Base-by-base conservation (phyloP, 1,140 invertebrate genomes). In the Musca vetustissima region DNA sequence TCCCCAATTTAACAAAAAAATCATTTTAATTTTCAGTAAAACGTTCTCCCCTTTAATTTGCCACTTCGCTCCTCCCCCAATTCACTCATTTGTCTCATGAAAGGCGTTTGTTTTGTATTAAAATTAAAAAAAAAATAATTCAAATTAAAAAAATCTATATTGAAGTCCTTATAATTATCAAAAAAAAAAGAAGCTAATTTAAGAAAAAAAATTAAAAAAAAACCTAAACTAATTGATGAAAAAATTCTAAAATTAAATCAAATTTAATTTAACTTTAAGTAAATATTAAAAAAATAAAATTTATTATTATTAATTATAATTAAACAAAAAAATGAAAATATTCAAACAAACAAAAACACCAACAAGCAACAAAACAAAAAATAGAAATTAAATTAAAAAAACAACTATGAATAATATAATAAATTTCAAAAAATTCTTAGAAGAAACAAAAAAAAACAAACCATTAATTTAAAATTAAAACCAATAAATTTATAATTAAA, bases 401-500 rank as follows among this genome's bases (percentile, higher is more conserved):
- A 3, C 36, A 61, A 61, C 19, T 61, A 61, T 48, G n/a, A 50
- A 7, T 65, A 19, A 65, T n/a, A 65, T 65, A 49, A 48, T n/a
- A 67, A 50, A 50, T 67, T 67, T 43, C 36, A 43, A 43, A 43
- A n/a, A 43, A 43, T 43, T 43, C 36, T 43, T 43, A 43, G 3
- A 4, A 28, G 3, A 28, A 59, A 28, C 14, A 43, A 61, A 61
- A 2, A 19, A 61, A 61, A 61, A 61, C 28, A 61, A 36, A 59
- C 14, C 22, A 59, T 19, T 59, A 48, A 49, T 66, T 66, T 22
- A 50, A 50, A 48, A 52, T 43, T 66, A 21, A 48, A 65, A 43
- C 24, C 21, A 53, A 19, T 66, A 22, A 66, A 66, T 66, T 17
- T 52, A 70, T 32, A 48, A 69, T 25, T 43, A 71, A 69, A 55